Conservation (phyloP, 2,797 vertebrate species). For the Sebastes steindachneri region DNA sequence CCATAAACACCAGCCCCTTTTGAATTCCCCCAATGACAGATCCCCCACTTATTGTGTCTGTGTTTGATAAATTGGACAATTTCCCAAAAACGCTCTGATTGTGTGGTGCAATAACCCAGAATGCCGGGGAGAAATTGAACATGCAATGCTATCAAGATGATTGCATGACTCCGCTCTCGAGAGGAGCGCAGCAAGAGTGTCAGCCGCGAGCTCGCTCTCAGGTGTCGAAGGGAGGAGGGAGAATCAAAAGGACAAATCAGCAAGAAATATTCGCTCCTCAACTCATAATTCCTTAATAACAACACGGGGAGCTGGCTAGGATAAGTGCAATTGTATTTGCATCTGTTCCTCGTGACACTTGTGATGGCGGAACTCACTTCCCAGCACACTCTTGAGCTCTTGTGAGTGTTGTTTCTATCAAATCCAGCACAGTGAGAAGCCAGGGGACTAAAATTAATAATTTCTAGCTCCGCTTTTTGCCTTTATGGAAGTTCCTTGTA, state of each 20-base stretch:
- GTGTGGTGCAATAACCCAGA: constrained; percentile 51
- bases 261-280: constrained; percentile 43
- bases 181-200: constrained; percentile 30
- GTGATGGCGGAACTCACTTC: constrained; percentile 13
- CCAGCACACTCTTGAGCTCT: not conserved
- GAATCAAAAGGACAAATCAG: constrained; percentile 45
- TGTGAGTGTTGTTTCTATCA: constrained; percentile 16
- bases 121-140: constrained; percentile 60
- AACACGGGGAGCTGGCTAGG: constrained; percentile 7
- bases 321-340: constrained; percentile 42
- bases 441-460: constrained; percentile 33
- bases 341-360: constrained; percentile 50
- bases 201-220: constrained; percentile 32
- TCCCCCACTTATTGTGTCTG: constrained; percentile 48
- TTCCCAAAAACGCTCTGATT: constrained; percentile 60
- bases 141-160: constrained; percentile 61
- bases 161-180: constrained; percentile 54
- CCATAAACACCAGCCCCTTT: constrained; percentile 58
- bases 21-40: constrained; percentile 50
- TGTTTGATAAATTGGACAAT: constrained; percentile 61
- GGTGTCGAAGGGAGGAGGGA: not conserved
- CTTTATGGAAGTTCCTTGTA: constrained; percentile 40
- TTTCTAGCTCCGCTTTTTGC: constrained; percentile 28
- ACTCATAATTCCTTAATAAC: constrained; percentile 63
- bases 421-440: constrained; percentile 20